phyloP scores from a whole-genome alignment of 2,113 vertebrate species.

The Thalassarche chlororhynchos region DNA sequence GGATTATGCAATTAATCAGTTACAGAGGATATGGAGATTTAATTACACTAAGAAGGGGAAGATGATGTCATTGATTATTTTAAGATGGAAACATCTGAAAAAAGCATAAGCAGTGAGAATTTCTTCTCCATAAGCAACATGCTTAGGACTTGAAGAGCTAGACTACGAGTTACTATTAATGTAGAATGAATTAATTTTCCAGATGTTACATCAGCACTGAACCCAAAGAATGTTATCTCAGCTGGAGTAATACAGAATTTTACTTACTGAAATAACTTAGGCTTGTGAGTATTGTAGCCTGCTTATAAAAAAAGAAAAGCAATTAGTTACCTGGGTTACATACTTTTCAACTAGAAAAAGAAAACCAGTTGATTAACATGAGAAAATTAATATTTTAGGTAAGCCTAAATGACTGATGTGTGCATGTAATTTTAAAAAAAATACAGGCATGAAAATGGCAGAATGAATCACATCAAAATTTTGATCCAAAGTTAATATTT shows the following conservation, averaged over 20 bases:
- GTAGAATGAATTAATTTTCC: slow-evolving; percentile 11
- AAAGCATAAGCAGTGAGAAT: neutral
- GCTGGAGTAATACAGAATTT: slow-evolving; percentile 30
- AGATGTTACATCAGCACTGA: slow-evolving; percentile 25
- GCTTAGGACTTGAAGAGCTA: neutral
- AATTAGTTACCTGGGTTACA: neutral
- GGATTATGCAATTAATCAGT: neutral
- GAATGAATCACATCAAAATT: neutral
- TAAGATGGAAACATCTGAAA: slow-evolving; percentile 18
- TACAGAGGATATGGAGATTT: neutral
- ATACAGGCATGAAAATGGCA: neutral
- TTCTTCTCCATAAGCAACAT: neutral
- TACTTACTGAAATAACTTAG: neutral
- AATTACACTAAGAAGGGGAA: neutral
- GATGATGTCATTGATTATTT: slow-evolving; percentile 19
- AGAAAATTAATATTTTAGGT: neutral
- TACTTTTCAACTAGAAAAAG: neutral
- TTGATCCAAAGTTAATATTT: neutral
- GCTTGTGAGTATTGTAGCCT: neutral
- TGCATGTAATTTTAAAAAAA: neutral
- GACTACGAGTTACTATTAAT: neutral
- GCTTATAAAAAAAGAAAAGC: neutral
- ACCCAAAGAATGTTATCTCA: slow-evolving; percentile 34
- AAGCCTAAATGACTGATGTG: neutral
- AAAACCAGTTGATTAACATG: neutral